Conservation (phyloP, 2,113 vertebrate species). For the Hassar affinis region DNA sequence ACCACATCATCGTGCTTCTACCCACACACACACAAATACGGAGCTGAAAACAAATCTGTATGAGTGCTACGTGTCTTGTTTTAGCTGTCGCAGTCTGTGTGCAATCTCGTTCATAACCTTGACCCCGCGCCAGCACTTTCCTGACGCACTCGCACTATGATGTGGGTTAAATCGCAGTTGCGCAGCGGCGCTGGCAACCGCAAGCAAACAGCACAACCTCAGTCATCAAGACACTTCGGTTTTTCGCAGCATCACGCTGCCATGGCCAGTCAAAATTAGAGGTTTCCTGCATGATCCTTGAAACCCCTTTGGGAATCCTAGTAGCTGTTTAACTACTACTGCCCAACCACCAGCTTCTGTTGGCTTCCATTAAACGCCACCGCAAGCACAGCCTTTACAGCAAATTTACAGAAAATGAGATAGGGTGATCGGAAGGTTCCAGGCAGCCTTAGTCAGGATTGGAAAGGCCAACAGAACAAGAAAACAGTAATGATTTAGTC, state of each 20-base stretch:
- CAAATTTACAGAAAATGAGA: background rate
- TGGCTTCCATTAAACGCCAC: background rate
- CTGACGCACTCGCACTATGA: constrained; percentile 10
- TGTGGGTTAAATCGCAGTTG: background rate
- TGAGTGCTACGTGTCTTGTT: background rate
- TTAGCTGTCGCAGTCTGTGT: background rate
- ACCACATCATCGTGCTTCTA: background rate
- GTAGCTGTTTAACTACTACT: constrained; percentile 8
- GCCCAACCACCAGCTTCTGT: background rate
- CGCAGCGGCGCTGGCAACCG: background rate
- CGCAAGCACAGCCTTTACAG: background rate
- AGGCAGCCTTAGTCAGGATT: background rate
- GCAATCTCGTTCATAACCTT: constrained; percentile 8
- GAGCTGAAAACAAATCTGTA: constrained; percentile 7
- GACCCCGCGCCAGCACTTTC: background rate
- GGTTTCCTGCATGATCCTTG: background rate
- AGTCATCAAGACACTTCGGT: background rate
- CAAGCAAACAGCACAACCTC: background rate
- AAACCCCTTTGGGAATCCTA: constrained; percentile 1
- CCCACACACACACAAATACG: background rate
- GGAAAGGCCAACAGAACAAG: constrained; percentile 1
- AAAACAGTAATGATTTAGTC: constrained; percentile 10
- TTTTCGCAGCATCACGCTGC: constrained; percentile 13
- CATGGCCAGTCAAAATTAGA: background rate
- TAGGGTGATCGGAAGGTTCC: background rate